Percentiles rank a stretch among this genome's conserved stretches.
Conservation (phyloP, 2,797 vertebrate species). For the Ficedula albicollis region DNA sequence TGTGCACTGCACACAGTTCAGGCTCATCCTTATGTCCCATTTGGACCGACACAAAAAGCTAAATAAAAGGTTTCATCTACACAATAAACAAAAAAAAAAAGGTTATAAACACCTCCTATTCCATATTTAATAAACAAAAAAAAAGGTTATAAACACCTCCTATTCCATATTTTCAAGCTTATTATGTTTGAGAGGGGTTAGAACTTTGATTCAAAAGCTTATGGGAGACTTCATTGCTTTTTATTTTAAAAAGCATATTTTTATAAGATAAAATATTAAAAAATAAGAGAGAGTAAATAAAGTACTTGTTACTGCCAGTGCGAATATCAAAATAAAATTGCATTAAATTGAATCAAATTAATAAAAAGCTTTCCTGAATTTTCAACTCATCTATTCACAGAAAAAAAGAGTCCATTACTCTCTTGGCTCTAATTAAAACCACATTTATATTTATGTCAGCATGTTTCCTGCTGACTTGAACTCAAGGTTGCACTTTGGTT, state of each 20-base stretch:
- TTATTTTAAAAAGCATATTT: not conserved
- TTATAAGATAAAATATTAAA: not conserved
- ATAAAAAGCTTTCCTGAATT: not conserved
- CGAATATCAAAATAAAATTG: not conserved
- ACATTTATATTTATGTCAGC: not conserved
- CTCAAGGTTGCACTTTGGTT: not conserved
- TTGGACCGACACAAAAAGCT: not conserved
- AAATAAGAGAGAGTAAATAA: not conserved
- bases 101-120: not conserved
- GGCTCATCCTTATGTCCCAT: not conserved
- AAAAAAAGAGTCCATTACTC: not conserved
- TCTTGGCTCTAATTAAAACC: conserved; percentile 22
- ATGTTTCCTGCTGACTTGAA: not conserved
- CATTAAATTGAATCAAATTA: not conserved
- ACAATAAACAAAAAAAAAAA: not conserved
- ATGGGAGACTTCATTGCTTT: accelerated
- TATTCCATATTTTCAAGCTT: not conserved
- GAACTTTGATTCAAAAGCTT: not conserved
- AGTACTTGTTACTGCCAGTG: not conserved
- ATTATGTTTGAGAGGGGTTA: not conserved
- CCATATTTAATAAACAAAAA: not conserved
- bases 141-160: not conserved
- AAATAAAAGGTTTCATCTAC: not conserved
- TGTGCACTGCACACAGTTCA: not conserved
- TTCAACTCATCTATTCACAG: not conserved